These are phyloP conservation scores for Callinectes sapidus DNA, from an alignment of 2,888 invertebrate genomes.

Conservation along the genomic window DNA sequence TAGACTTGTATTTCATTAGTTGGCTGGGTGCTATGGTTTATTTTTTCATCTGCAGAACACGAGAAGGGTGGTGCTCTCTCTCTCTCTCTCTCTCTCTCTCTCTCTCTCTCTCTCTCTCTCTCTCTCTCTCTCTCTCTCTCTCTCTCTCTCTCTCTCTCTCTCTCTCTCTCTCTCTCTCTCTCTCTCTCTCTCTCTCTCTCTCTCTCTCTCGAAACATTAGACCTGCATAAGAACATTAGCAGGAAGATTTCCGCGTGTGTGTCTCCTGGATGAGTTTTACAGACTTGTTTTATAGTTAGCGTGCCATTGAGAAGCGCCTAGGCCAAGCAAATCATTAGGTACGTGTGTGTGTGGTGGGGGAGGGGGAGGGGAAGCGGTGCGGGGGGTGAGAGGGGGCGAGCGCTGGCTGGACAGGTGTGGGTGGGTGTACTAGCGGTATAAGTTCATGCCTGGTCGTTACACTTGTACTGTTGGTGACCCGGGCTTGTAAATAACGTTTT, in stretches of 20 bases:
- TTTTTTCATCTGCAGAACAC: not conserved
- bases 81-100: not conserved
- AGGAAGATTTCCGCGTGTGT: not conserved
- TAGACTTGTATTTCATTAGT: not conserved
- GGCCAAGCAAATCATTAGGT: not conserved
- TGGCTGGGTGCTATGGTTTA: not conserved
- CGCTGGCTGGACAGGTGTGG: conserved; percentile 12
- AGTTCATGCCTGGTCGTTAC: not conserved
- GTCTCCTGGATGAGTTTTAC: not conserved
- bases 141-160: conserved; percentile 1
- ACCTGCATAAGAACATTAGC: not conserved
- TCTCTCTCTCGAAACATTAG: not conserved
- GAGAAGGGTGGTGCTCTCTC: not conserved
- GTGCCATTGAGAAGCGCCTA: not conserved
- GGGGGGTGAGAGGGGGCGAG: conserved; percentile 31
- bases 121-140: conserved; percentile 25
- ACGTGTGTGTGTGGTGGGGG: conserved; percentile 35
- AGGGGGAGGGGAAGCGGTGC: not conserved
- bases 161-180: conserved; percentile 28
- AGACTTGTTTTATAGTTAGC: conserved; percentile 6
- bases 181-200: not conserved
- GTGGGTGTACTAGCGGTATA: not conserved
- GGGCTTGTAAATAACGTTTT: not conserved
- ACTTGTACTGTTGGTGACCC: not conserved
- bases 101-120: conserved; percentile 32